Percentiles rank a stretch among this genome's conserved stretches.
These are phyloP conservation scores for Dendrophyllia cribrosa DNA, from an alignment of 64 coral and sea anemone genomes.

Conservation along the genomic window DNA sequence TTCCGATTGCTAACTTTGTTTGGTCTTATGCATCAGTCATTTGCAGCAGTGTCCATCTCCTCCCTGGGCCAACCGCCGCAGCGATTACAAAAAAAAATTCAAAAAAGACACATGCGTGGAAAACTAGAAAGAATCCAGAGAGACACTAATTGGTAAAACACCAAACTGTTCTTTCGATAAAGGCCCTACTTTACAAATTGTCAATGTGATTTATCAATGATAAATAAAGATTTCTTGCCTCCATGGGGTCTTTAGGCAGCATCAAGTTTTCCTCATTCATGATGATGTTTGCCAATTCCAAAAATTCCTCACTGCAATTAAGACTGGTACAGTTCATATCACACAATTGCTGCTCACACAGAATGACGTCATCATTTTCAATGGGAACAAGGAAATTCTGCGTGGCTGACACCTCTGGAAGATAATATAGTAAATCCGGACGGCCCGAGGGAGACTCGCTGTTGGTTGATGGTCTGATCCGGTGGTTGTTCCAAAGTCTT, in stretches of 20 bases:
- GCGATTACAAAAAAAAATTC: no score
- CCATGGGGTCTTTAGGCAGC: constrained; percentile 26
- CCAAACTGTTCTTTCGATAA: background rate
- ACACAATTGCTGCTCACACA: constrained; percentile 19
- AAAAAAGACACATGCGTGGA: no score
- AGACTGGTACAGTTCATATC: background rate
- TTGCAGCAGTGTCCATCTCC: no score
- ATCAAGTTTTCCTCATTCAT: constrained; percentile 54
- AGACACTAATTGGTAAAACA: background rate
- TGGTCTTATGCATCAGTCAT: no score
- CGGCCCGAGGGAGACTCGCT: constrained; percentile 63
- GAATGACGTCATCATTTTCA: constrained; percentile 41
- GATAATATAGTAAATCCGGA: constrained; percentile 66
- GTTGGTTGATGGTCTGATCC: constrained; percentile 59
- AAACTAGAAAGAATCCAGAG: no score
- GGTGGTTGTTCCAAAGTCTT: constrained; percentile 71
- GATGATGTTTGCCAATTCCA: constrained; percentile 18
- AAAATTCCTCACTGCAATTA: constrained; percentile 26
- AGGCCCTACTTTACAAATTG: constrained; percentile 7
- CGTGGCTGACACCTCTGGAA: constrained; percentile 68
- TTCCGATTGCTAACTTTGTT: no score
- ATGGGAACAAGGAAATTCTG: constrained; percentile 60
- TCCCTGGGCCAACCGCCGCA: no score
- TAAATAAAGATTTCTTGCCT: constrained; percentile 49
- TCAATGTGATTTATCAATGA: constrained; percentile 49